phyloP scores from a whole-genome alignment of 1,140 invertebrate genomes.

The Hylyphantes graminicola region DNA sequence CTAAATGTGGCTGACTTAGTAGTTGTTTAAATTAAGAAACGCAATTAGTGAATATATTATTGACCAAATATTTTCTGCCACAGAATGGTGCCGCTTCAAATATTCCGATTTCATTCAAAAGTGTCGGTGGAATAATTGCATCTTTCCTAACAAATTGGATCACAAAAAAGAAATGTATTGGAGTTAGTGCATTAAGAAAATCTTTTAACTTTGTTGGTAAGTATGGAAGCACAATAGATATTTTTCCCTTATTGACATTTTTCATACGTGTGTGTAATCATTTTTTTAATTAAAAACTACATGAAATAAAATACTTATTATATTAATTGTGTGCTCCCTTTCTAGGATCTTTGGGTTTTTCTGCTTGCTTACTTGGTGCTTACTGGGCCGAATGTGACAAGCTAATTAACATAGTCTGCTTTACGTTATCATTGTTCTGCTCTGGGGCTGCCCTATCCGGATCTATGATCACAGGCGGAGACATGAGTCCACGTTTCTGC shows the following conservation, averaged over 20 bases:
- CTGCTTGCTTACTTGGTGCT: background rate
- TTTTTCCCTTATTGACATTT: too few relatives aligned
- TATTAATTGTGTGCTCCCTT: background rate
- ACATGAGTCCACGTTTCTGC: background rate
- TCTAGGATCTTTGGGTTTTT: slow-evolving; percentile 1
- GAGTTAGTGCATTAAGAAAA: background rate
- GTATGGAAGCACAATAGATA: too few relatives aligned
- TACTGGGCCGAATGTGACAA: background rate
- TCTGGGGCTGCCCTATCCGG: background rate
- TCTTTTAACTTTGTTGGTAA: background rate
- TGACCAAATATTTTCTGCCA: too few relatives aligned
- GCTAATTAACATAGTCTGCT: background rate
- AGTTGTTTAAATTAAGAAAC: too few relatives aligned
- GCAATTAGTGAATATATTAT: too few relatives aligned
- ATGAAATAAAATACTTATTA: too few relatives aligned
- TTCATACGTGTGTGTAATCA: too few relatives aligned
- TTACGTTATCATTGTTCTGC: background rate
- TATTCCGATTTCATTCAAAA: slow-evolving; percentile 1
- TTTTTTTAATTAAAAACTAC: too few relatives aligned
- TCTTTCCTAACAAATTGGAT: background rate
- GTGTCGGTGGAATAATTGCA: background rate
- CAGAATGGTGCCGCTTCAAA: background rate
- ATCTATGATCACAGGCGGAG: background rate
- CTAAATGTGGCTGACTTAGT: too few relatives aligned
- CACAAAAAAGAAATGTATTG: background rate